Evolutionary conservation across 2,888 invertebrate genomes (phyloP).

Genomic region (Macrosiphum euphorbiae): DNA sequence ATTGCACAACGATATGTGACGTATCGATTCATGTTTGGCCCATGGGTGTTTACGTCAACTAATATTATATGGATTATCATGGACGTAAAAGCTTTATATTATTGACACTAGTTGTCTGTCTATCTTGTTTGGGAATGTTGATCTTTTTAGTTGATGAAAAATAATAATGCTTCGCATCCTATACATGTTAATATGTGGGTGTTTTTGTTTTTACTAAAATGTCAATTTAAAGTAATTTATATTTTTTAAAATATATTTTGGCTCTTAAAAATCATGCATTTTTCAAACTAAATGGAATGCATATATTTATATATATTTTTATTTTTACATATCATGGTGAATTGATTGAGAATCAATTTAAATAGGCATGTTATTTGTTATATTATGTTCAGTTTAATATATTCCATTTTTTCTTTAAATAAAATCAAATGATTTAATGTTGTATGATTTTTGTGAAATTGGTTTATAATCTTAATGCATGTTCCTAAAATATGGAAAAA

Average conservation of each 20-base stretch:
- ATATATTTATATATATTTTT: not conserved
- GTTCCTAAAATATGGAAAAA: not conserved
- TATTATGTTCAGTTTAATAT: not conserved
- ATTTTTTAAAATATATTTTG: not conserved
- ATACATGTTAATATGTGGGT: not conserved
- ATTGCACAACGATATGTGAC: conserved; percentile 41
- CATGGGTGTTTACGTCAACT: conserved; percentile 51
- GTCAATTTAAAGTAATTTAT: not conserved
- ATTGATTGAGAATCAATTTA: not conserved
- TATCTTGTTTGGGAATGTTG: conserved; percentile 29
- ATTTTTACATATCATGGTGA: not conserved
- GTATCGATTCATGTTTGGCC: conserved; percentile 44
- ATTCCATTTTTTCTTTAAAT: not conserved
- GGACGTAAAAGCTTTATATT: conserved; percentile 44
- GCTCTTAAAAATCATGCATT: not conserved
- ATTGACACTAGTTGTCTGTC: conserved; percentile 49
- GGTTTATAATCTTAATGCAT: not conserved
- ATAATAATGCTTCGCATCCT: not conserved
- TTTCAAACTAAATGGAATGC: not conserved
- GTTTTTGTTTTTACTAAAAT: not conserved
- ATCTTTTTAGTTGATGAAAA: conserved; percentile 16
- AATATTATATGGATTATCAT: conserved; percentile 55
- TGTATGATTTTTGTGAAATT: not conserved
- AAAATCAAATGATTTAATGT: not conserved
- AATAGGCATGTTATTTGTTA: not conserved